phyloP scores from a whole-genome alignment of 2,113 vertebrate genomes.

The Lagenorhynchus albirostris region DNA sequence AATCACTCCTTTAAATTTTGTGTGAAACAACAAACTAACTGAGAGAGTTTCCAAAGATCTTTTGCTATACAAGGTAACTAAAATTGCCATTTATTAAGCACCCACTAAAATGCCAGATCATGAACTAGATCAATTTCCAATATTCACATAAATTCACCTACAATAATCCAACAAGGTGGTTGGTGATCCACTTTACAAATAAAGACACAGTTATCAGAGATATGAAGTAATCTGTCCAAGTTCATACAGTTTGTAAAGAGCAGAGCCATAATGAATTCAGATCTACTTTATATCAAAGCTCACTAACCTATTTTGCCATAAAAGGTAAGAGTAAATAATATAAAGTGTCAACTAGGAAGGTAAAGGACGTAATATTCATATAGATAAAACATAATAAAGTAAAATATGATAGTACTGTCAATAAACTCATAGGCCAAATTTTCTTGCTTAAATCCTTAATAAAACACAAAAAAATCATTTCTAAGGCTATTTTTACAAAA shows the following conservation, averaged over 20 bases:
- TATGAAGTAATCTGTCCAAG: neutral
- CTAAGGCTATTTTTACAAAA: neutral
- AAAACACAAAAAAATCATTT: slow-evolving; percentile 21
- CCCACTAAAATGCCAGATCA: neutral
- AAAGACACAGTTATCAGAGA: neutral
- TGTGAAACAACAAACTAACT: slow-evolving; percentile 29
- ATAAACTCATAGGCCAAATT: neutral
- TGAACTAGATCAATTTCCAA: neutral
- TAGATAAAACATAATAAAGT: neutral
- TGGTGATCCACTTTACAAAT: neutral
- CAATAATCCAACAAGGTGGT: neutral
- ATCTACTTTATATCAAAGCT: neutral
- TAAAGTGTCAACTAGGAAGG: neutral
- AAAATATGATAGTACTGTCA: neutral
- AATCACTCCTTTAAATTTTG: neutral
- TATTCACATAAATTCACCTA: neutral
- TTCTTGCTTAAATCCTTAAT: neutral
- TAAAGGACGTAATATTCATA: slow-evolving; percentile 15
- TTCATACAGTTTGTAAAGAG: neutral
- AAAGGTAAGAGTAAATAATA: neutral
- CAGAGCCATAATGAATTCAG: neutral
- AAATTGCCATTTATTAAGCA: neutral
- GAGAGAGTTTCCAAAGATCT: neutral
- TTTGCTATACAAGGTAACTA: neutral
- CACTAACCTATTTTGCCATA: neutral